These are phyloP conservation scores for Cromileptes altivelis DNA, from an alignment of 2,113 vertebrate genomes.

Conservation along the genomic window DNA sequence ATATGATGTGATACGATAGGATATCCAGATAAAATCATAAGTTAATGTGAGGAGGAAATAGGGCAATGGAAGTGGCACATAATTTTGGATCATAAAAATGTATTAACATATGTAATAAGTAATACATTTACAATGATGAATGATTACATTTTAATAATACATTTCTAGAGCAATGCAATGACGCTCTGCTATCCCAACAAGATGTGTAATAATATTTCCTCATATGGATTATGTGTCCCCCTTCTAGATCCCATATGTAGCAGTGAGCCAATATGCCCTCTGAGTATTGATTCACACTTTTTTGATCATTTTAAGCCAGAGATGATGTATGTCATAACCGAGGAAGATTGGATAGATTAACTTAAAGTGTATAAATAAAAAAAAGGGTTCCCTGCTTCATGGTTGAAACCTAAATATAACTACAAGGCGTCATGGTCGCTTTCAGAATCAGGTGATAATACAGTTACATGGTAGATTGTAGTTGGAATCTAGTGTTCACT, in stretches of 20 bases:
- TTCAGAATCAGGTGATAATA: background rate
- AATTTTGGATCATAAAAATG: background rate
- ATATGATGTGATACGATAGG: too few relatives aligned
- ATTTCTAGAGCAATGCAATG: background rate
- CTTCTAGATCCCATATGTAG: background rate
- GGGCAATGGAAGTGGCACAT: background rate
- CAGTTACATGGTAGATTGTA: background rate
- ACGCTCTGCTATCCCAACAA: background rate
- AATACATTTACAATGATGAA: too few relatives aligned
- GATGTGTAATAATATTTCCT: constrained; percentile 2
- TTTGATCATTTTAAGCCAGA: background rate
- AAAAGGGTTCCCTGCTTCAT: background rate
- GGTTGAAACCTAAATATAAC: background rate
- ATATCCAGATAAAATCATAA: background rate
- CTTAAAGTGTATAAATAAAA: background rate
- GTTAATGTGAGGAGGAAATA: background rate
- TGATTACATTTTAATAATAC: too few relatives aligned
- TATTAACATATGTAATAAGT: too few relatives aligned
- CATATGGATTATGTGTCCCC: constrained; percentile 2
- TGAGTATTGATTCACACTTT: background rate
- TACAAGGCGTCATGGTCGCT: background rate
- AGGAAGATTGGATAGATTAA: background rate
- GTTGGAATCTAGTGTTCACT: background rate
- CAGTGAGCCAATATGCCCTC: background rate
- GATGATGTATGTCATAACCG: constrained; percentile 12